These are phyloP conservation scores for Hepsetus odoe DNA, from an alignment of 2,113 vertebrate species.

Conservation along the genomic window DNA sequence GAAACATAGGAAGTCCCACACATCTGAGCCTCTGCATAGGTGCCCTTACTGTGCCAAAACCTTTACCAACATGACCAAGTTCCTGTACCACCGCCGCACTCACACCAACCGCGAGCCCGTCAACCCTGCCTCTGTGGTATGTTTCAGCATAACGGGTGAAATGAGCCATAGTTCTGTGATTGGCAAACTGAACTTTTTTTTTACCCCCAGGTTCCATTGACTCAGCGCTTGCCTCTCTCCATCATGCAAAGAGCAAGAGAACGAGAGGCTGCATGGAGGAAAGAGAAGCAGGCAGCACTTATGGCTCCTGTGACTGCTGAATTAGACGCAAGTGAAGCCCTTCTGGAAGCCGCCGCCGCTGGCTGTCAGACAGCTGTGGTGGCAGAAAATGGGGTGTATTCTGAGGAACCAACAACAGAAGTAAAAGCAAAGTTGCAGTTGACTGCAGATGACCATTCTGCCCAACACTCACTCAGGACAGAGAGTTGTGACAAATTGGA, in stretches of 20 bases:
- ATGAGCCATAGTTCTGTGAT: neutral
- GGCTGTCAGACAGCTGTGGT: conserved; percentile 22
- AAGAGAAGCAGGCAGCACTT: conserved; percentile 33
- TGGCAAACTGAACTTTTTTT: no score
- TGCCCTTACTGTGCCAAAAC: conserved; percentile 87
- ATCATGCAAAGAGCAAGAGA: conserved; percentile 61
- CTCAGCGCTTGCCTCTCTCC: conserved; percentile 41
- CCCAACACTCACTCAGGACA: neutral
- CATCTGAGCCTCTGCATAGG: conserved; percentile 84
- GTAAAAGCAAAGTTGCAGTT: conserved; percentile 18
- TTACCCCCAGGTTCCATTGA: conserved; percentile 42
- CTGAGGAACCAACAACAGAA: conserved; percentile 1
- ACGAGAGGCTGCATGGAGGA: conserved; percentile 54
- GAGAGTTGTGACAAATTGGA: neutral
- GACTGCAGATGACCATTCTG: neutral
- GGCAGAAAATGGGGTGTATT: conserved; percentile 42
- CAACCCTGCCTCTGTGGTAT: conserved; percentile 49
- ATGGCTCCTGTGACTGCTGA: conserved; percentile 26
- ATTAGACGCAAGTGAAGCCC: conserved; percentile 57
- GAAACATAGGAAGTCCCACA: conserved; percentile 81
- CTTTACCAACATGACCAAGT: conserved; percentile 94
- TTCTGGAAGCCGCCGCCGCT: conserved; percentile 32
- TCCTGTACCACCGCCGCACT: conserved; percentile 88
- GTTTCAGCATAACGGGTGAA: neutral
- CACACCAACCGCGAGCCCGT: conserved; percentile 73